Base-by-base conservation (phyloP, 2,113 vertebrate species). In the Gallinago paraguaiae region DNA sequence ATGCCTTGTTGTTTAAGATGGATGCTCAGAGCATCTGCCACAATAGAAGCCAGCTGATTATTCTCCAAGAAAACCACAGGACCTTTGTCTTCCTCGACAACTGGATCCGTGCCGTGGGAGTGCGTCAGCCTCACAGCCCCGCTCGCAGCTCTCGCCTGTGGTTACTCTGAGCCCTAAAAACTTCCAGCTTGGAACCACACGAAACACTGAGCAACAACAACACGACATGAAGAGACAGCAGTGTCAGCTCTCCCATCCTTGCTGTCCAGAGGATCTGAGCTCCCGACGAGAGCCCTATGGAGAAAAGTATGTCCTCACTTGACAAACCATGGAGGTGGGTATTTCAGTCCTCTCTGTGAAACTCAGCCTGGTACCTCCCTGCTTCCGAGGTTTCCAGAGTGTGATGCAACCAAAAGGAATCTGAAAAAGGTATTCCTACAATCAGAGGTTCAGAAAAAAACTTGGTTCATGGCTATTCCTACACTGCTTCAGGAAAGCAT, bases 51-150 rank as follows among this genome's bases (percentile, higher is more conserved):
- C 84, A 92, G 91, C 53, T 95, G 91, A 92, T 82, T 72, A 61
- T 33, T 89, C 94, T 83, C 67, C 67, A 92, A 37, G 91, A 91
- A 92, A 91, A 97, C 91, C 91, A 96, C 81, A 82, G 93, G 87
- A 97, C 90, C 94, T 95, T 97, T 97, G 96, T 96, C 89, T 85
- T 76, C 56, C 80, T 35, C 65, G 60, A 1, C 86, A 78, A 91
- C 86, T 92, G 95, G 95, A 96, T 94, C 78, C n/a, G 84, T 91
- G 96, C 91, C 81, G 11, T 70, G 61, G 70, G 27, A 95, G 78
- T 51, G 78, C 65, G 81, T 96, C 96, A 97, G 94, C 89, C 81
- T 80, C 78, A 13, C 65, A 30, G 1, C 41, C 64, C 88, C 63
- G 92, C 94, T 81, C 65, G 83, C 80, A 88, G 7, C 77, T 90